Evolutionary conservation across 2,888 invertebrate species (phyloP).

Genomic region (Agriopis marginaria): DNA sequence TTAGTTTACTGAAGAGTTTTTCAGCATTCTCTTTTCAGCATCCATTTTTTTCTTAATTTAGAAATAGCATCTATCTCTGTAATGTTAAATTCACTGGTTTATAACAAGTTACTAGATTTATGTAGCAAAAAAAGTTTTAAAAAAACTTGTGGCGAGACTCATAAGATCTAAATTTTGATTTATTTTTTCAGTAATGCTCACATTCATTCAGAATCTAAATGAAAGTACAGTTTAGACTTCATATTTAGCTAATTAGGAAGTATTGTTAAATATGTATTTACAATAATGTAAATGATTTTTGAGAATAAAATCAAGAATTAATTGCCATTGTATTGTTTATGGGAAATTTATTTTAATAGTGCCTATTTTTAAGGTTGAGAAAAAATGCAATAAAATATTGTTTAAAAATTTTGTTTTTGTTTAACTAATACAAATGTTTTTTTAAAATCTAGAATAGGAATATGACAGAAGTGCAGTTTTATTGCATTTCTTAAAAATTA

Average conservation of each 20-base stretch:
- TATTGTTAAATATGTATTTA: slow-evolving; percentile 32
- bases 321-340: slow-evolving; percentile 68
- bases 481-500: background rate
- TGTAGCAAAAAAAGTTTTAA: background rate
- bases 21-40: background rate
- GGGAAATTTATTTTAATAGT: slow-evolving; percentile 69
- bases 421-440: background rate
- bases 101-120: no score
- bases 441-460: no score
- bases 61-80: background rate
- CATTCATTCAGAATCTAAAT: slow-evolving; percentile 16
- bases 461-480: background rate
- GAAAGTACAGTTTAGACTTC: slow-evolving; percentile 12
- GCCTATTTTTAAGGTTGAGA: slow-evolving; percentile 55
- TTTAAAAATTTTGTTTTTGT: background rate
- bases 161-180: background rate
- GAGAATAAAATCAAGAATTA: slow-evolving; percentile 59
- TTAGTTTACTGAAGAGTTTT: slow-evolving; percentile 9
- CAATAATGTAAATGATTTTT: slow-evolving; percentile 47
- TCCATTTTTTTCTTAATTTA: background rate
- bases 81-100: background rate
- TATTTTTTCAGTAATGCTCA: background rate
- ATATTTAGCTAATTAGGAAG: slow-evolving; percentile 18
- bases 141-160: background rate
- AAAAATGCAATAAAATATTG: slow-evolving; percentile 54